Evolutionary conservation across 35 echinoderm and acorn worm species (phyloP), one percentile per base, ranked within the genome.

Genomic region (Apostichopus californicus): DNA sequence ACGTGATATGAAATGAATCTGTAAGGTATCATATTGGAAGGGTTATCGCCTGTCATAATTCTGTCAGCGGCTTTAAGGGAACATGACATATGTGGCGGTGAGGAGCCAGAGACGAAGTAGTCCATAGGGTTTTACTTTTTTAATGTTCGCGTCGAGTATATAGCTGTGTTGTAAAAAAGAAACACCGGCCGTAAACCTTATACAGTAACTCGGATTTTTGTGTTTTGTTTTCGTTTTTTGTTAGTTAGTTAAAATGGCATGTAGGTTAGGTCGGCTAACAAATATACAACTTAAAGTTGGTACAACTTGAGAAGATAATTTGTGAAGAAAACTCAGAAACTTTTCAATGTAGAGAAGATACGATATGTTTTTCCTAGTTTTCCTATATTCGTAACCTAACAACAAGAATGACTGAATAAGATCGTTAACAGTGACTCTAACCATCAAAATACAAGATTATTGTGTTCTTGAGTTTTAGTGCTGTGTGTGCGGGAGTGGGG

Each of bases 1-100:
- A 83, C 80, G 80, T 83, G 80, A 56, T 83, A 83, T 15, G 80
- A n/a, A 83, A 83, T 83, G 80, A 57, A 83, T 83, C 80, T 83
- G 80, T 83, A 83, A 56, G 80, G 52, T 83, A 83, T 83, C 80
- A 83, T 83, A 57, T 83, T 83, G 52, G 80, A 55, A 20, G 80
- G 80, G 80, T 83, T 83, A 83, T 83, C 80, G 34, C 80, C 80
- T 83, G 80, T 83, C 80, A 83, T 83, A 83, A 83, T 83, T 83
- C 80, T 83, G 80, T 83, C 80, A 55, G 52, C 80, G 80, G 15
- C 34, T 83, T 57, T 83, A 56, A 57, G 80, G 80, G 80, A 55
- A 83, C 80, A 83, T 83, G 80, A 56, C 80, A 83, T 56, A 54
- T 83, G 80, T 57, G 56, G 54, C 10, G 34, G 34, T 83, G 80